These are phyloP conservation scores for Selenia dentaria DNA, from an alignment of 2,888 invertebrate species.

Conservation along the genomic window DNA sequence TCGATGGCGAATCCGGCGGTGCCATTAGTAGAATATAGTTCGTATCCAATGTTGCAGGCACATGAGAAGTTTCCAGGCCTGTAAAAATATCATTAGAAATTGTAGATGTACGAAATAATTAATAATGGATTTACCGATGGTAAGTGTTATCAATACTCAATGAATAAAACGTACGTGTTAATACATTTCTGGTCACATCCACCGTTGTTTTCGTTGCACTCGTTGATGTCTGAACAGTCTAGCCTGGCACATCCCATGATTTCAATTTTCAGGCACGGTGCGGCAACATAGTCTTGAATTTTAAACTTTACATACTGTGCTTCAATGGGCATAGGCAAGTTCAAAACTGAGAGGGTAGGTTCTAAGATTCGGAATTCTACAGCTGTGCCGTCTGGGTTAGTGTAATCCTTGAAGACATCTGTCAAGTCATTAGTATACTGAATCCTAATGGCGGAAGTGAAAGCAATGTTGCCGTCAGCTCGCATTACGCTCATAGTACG, in stretches of 20 bases:
- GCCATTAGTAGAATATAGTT: constrained; percentile 94
- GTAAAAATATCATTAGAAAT: constrained; percentile 28
- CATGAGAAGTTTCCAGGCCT: constrained; percentile 95
- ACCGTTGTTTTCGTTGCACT: constrained; percentile 93
- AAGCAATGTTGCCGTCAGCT: constrained; percentile 92
- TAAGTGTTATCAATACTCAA: no score
- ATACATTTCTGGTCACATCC: constrained; percentile 97
- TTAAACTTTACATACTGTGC: constrained; percentile 94
- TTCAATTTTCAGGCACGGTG: constrained; percentile 95
- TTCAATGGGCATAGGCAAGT: constrained; percentile 95
- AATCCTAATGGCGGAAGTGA: constrained; percentile 94
- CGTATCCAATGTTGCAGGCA: constrained; percentile 95
- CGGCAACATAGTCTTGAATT: constrained; percentile 93
- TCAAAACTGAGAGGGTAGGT: constrained; percentile 95
- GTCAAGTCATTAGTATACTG: constrained; percentile 95
- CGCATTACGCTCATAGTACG: constrained; percentile 95
- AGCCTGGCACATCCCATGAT: constrained; percentile 96
- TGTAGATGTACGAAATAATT: background rate
- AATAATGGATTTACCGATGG: background rate
- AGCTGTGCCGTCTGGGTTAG: constrained; percentile 96
- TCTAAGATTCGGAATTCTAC: constrained; percentile 96
- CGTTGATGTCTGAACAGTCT: constrained; percentile 95
- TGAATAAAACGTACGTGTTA: constrained; percentile 85
- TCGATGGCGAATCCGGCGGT: constrained; percentile 95
- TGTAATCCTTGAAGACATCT: constrained; percentile 95